Percentiles rank a stretch among this genome's conserved stretches.
Conservation (phyloP, 1,140 invertebrate species). For the Cepaea nemoralis region DNA sequence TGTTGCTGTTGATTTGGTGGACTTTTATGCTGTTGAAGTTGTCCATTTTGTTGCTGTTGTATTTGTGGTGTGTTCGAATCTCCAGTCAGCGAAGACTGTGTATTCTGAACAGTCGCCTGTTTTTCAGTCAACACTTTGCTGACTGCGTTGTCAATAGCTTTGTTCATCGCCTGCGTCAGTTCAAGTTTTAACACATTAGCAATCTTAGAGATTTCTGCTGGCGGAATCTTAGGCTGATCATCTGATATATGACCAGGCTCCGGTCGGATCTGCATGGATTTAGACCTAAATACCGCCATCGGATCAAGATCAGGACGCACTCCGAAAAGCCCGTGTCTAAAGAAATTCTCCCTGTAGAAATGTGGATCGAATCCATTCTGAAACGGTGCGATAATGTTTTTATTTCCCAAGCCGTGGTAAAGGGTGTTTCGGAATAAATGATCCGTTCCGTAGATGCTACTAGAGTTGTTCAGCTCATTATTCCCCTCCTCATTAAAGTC, state of each 20-base stretch:
- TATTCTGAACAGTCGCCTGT: constrained; percentile 22
- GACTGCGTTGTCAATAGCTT: constrained; percentile 87
- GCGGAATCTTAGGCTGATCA: neutral
- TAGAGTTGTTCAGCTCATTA: constrained; percentile 45
- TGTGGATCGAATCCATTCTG: constrained; percentile 36
- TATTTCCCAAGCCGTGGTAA: constrained; percentile 20
- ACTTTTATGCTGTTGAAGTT: constrained; percentile 19
- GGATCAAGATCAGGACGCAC: constrained; percentile 31
- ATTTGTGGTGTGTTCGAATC: neutral
- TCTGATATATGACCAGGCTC: neutral
- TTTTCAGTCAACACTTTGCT: constrained; percentile 82
- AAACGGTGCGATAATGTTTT: constrained; percentile 19
- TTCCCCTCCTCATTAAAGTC: neutral
- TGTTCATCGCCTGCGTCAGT: constrained; percentile 79
- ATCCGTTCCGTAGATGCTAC: constrained; percentile 1
- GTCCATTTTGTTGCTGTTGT: constrained; percentile 35
- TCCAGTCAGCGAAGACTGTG: neutral
- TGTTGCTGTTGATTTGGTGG: constrained; percentile 25
- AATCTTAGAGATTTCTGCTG: constrained; percentile 13
- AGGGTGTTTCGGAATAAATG: constrained; percentile 20
- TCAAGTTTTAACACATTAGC: constrained; percentile 83
- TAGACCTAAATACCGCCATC: constrained; percentile 28
- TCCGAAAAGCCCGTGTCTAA: constrained; percentile 11
- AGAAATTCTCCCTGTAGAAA: constrained; percentile 29
- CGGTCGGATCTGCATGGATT: constrained; percentile 1